Evolutionary conservation across 2,888 invertebrate genomes (phyloP), one percentile per base, ranked within the genome.

Genomic region (Petrolisthes manimaculis): DNA sequence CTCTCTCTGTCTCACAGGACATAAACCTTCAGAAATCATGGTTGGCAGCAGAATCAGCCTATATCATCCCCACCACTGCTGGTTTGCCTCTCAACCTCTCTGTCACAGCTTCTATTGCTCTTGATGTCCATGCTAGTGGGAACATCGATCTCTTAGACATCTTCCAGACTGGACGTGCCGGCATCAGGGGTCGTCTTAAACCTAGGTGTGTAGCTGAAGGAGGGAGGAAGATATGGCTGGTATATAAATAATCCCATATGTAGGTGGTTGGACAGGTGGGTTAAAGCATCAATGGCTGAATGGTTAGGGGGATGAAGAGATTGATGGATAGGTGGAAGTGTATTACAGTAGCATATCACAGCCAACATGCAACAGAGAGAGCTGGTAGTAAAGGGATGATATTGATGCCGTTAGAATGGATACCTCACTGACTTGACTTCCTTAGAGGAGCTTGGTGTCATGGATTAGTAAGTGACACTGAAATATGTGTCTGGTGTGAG

Each of bases 71-170:
- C 0, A 96, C 96, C 61, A 95, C 96, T 0, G 95, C 96, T 77
- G 98, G 99, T n/a, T 93, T 98, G n/a, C 98, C 98, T 0, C 94
- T 98, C 89, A 95, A 96, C 86, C 94, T 98, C 92, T 96, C 96
- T 92, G 95, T 97, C 0, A 96, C 97, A 93, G 98, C 97, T 4
- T 97, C 97, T 0, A 96, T 96, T n/a, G 96, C 97, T 56, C 95
- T 97, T 51, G 96, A 97, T 92, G 94, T 98, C 55, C 84, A 86
- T 18, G 89, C 89, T 37, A 86, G 84, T 24, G 84, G 86, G 12
- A 75, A 81, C 18, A 67, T 89, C 21, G 83, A 86, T 37, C 14
- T 89, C 37, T 82, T 77, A 21, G 24, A 61, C 75, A 69, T 89
- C 56, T 21, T 81, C 6, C 12, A 75, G 56, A 82, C 61, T 14